Percentiles rank a stretch among this genome's conserved stretches.
Evolutionary conservation across 2,797 vertebrate genomes (phyloP).

Genomic region (Tokudaia muenninki): DNA sequence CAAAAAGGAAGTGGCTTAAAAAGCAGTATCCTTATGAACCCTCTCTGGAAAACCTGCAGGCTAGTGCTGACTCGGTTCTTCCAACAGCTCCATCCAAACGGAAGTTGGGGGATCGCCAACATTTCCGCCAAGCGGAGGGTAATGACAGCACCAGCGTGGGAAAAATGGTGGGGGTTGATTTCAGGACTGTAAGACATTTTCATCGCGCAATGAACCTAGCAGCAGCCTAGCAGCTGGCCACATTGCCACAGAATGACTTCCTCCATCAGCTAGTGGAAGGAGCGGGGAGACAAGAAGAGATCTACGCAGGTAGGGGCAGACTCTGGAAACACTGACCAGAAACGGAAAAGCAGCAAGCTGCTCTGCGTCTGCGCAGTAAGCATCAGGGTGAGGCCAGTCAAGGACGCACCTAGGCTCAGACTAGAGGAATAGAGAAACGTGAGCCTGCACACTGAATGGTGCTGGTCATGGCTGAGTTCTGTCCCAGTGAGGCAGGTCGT

Average conservation of each 20-base stretch:
- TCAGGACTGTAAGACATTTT: conserved; percentile 15
- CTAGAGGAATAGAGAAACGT: not conserved
- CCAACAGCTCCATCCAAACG: not conserved
- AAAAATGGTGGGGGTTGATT: not conserved
- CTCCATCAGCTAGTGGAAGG: not conserved
- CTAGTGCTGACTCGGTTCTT: not conserved
- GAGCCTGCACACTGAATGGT: not conserved
- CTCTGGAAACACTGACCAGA: not conserved
- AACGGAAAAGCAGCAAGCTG: not conserved
- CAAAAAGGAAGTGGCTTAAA: not conserved
- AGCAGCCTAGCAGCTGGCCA: not conserved
- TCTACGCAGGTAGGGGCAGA: not conserved
- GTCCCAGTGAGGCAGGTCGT: not conserved
- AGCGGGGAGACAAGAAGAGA: not conserved
- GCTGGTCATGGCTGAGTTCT: not conserved
- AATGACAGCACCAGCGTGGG: conserved; percentile 15
- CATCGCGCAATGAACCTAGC: not conserved
- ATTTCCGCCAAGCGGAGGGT: not conserved
- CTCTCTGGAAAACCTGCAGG: not conserved
- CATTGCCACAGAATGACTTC: conserved; percentile 15
- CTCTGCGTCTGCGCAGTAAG: not conserved
- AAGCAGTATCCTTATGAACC: conserved; percentile 19
- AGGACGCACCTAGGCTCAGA: not conserved
- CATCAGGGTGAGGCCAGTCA: not conserved
- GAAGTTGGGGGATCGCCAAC: not conserved